These are phyloP conservation scores for Neopelma chrysocephalum DNA, from an alignment of 2,797 vertebrate species.

Conservation along the genomic window DNA sequence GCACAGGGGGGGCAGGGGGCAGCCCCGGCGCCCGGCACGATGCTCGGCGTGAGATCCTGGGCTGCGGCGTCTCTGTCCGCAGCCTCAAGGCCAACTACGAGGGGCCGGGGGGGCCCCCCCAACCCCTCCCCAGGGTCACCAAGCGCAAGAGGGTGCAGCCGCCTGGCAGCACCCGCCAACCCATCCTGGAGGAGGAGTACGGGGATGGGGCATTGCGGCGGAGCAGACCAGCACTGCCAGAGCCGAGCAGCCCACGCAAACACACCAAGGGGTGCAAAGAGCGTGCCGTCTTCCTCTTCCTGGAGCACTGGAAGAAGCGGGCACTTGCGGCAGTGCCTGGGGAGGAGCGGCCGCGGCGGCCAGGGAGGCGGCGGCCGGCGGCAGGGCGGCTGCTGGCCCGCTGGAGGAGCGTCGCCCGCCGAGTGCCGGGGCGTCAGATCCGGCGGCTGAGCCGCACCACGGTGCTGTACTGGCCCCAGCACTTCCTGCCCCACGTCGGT, in stretches of 20 bases:
- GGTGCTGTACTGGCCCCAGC: conserved; percentile 93
- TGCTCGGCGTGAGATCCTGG: conserved; percentile 88
- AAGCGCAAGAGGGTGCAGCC: conserved; percentile 82
- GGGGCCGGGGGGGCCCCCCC: conserved; percentile 72
- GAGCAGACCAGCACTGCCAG: conserved; percentile 81
- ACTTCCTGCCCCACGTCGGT: conserved; percentile 89
- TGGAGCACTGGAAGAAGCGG: conserved; percentile 94
- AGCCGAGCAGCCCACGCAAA: conserved; percentile 84
- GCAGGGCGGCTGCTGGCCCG: conserved; percentile 88
- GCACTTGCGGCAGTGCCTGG: conserved; percentile 79
- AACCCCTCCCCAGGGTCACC: conserved; percentile 74
- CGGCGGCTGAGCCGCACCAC: conserved; percentile 81
- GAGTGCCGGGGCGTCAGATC: conserved; percentile 84
- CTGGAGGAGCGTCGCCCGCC: conserved; percentile 90
- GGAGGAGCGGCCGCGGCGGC: conserved; percentile 82
- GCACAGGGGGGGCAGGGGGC: rapidly evolving
- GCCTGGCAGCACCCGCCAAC: conserved; percentile 74
- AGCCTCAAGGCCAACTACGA: conserved; percentile 94
- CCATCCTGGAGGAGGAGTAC: conserved; percentile 80
- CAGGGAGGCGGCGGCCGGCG: conserved; percentile 87
- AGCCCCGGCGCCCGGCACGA: conserved; percentile 77
- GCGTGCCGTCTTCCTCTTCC: conserved; percentile 88
- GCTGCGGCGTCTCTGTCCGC: conserved; percentile 91
- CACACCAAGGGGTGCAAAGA: conserved; percentile 89
- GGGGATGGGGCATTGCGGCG: conserved; percentile 62